A percentile compares a stretch with the other conserved stretches of the same genome.
Conservation (phyloP, 2,113 vertebrate species). For the Myiopsitta monachus region DNA sequence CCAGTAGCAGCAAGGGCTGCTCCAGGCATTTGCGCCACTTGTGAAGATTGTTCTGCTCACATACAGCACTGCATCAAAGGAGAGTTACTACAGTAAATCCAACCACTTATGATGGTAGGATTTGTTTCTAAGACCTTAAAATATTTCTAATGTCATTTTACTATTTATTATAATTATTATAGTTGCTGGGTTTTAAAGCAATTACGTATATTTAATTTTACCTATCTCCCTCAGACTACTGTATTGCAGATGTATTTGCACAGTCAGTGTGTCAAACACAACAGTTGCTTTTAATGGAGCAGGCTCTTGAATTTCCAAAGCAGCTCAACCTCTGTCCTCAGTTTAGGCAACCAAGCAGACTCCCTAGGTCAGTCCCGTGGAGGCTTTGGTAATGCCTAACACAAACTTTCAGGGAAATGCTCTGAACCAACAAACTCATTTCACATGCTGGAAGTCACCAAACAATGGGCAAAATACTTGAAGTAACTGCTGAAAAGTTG, state of each 20-base stretch:
- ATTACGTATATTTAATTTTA: neutral
- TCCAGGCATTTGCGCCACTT: fast-evolving
- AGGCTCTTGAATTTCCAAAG: neutral
- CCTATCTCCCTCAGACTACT: neutral
- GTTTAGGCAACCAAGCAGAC: neutral
- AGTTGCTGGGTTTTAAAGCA: neutral
- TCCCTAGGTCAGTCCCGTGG: neutral
- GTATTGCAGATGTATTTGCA: neutral
- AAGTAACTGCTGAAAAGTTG: constrained; percentile 2
- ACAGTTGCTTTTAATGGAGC: neutral
- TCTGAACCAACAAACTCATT: neutral
- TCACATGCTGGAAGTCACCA: neutral
- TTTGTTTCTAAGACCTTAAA: neutral
- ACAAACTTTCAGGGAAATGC: neutral
- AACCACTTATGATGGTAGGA: neutral
- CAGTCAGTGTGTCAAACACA: neutral
- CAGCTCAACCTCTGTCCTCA: neutral
- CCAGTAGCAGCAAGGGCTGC: neutral
- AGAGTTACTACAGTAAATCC: neutral
- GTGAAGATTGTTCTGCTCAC: neutral
- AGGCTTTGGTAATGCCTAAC: neutral
- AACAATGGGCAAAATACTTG: neutral
- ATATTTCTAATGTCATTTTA: neutral
- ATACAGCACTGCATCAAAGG: neutral
- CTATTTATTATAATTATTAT: neutral